A percentile compares a stretch with the other conserved stretches of the same genome.
Evolutionary conservation across 1,140 invertebrate genomes (phyloP).

Genomic region (Galendromus occidentalis): DNA sequence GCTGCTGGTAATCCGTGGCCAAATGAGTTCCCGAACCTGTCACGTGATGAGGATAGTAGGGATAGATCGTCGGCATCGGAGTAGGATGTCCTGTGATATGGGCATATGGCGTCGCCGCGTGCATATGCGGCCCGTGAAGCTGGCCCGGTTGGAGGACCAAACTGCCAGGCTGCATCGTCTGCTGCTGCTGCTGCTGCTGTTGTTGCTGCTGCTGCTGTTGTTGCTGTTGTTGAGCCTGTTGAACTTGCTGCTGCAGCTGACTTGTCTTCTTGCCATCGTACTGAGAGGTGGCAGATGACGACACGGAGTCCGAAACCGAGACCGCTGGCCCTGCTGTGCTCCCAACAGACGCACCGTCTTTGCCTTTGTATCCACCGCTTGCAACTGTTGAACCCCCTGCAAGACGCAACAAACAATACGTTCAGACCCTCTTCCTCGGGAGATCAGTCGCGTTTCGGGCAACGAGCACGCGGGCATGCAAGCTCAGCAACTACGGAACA

Average conservation of each 20-base stretch:
- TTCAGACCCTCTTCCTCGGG: too few species aligned
- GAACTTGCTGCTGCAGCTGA: not conserved
- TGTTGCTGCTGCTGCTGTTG: not conserved
- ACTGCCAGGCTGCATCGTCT: not conserved
- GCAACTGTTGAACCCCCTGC: not conserved
- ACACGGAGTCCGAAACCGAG: not conserved
- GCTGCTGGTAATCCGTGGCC: not conserved
- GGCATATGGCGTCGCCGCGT: not conserved
- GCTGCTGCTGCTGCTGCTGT: not conserved
- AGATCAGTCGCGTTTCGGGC: too few species aligned
- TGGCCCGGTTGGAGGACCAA: not conserved
- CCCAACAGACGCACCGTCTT: not conserved
- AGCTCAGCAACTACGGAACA: too few species aligned
- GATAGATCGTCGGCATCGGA: not conserved
- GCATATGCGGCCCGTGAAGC: not conserved
- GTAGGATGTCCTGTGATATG: not conserved
- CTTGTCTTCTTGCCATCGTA: constrained; percentile 3
- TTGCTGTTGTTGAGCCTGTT: not conserved
- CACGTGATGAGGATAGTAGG: not conserved
- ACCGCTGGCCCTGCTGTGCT: not conserved
- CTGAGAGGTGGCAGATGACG: not conserved
- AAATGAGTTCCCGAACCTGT: not conserved
- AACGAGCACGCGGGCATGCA: too few species aligned
- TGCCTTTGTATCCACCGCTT: constrained; percentile 1
- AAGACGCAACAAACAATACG: too few species aligned